Evolutionary conservation across 2,113 vertebrate genomes (phyloP).

Genomic region (Pseudopodoces humilis): DNA sequence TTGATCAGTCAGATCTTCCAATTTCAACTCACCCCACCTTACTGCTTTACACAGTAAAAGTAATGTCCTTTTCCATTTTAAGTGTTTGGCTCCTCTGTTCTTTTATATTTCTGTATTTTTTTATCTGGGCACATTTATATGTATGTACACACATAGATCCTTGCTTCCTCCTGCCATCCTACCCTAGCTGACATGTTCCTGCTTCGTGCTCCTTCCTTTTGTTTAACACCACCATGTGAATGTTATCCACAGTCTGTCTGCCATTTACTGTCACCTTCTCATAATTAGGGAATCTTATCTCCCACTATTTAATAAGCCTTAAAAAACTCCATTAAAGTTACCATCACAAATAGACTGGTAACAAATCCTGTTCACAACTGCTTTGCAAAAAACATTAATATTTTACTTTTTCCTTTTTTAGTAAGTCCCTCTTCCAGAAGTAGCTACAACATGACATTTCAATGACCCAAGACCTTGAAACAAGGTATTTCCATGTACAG

Average conservation of each 20-base stretch:
- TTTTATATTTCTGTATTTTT: background rate
- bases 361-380: background rate
- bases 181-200: background rate
- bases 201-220: background rate
- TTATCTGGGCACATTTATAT: background rate
- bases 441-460: constrained; percentile 24
- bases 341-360: background rate
- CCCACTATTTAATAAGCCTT: background rate
- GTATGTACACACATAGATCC: background rate
- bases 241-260: background rate
- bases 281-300: background rate
- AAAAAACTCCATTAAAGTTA: background rate
- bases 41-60: background rate
- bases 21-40: background rate
- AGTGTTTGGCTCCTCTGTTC: background rate
- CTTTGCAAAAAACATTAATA: background rate
- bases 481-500: constrained; percentile 61
- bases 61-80: background rate
- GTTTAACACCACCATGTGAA: background rate
- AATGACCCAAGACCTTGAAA: constrained; percentile 58
- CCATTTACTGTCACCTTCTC: background rate
- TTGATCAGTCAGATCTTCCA: background rate
- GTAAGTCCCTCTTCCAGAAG: background rate
- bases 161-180: background rate
- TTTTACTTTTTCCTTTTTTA: background rate